Conservation (phyloP, 2,797 vertebrate species). For the Gallinago solitaria region DNA sequence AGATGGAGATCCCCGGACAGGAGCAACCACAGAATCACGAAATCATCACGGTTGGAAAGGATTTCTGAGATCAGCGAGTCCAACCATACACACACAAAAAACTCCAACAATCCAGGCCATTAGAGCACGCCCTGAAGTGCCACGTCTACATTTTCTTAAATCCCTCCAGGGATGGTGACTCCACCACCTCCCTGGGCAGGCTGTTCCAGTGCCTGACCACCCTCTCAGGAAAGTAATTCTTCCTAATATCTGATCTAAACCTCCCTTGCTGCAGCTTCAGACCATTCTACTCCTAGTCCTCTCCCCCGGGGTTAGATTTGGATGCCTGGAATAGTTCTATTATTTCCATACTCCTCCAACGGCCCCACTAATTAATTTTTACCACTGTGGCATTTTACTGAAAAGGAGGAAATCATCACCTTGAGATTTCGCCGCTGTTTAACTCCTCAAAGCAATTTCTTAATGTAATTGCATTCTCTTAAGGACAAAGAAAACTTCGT, state of each 20-base stretch:
- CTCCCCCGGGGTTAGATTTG: neutral
- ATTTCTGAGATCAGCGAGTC: too few species aligned
- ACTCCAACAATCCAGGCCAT: too few species aligned
- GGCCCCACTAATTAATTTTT: neutral
- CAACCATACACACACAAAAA: too few species aligned
- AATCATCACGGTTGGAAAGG: too few species aligned
- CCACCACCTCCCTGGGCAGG: too few species aligned
- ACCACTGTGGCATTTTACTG: neutral
- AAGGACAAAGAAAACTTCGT: neutral
- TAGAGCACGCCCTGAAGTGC: too few species aligned
- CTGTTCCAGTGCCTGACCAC: too few species aligned
- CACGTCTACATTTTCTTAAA: too few species aligned
- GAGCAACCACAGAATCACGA: neutral
- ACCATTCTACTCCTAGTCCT: neutral
- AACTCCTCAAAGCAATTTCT: neutral
- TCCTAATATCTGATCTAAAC: too few species aligned
- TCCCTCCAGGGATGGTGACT: too few species aligned
- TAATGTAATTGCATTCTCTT: neutral
- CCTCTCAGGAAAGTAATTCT: too few species aligned
- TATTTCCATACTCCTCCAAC: neutral
- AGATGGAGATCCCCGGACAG: neutral
- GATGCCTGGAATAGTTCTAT: neutral
- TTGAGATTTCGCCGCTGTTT: neutral
- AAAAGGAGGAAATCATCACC: neutral
- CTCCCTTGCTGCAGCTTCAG: too few species aligned